Evolutionary conservation across 2,113 vertebrate species (phyloP).

Genomic region (Macrotis lagotis): DNA sequence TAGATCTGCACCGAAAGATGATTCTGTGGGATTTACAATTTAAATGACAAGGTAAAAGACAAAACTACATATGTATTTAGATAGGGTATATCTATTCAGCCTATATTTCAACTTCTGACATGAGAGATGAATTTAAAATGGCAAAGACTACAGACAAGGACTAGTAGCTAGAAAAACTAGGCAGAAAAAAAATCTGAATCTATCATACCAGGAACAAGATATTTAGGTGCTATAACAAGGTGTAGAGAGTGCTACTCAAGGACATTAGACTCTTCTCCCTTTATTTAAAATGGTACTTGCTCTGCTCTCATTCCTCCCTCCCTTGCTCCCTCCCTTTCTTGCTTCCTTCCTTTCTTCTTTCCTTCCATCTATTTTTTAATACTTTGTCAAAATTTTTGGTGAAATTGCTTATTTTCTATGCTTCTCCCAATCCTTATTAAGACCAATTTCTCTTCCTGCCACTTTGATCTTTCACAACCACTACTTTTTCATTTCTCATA

Average conservation of each 20-base stretch:
- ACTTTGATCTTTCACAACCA: not conserved
- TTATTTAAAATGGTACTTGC: not conserved
- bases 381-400: not conserved
- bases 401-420: not conserved
- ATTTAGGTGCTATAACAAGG: constrained; percentile 39
- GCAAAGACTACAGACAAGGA: constrained; percentile 50
- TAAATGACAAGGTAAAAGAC: constrained; percentile 55
- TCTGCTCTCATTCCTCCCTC: not conserved
- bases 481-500: not conserved
- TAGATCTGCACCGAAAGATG: constrained; percentile 60
- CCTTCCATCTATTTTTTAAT: not conserved
- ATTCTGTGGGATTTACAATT: constrained; percentile 44
- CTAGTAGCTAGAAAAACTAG: constrained; percentile 39
- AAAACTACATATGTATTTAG: not conserved
- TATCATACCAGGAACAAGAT: constrained; percentile 69
- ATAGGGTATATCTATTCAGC: not conserved
- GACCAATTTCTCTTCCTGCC: not conserved
- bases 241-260: not conserved
- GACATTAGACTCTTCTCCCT: constrained; percentile 33
- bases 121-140: constrained; percentile 10
- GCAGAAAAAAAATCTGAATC: constrained; percentile 60
- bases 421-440: not conserved
- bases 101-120: constrained; percentile 23
- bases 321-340: not conserved
- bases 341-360: too few species aligned